phyloP scores from a whole-genome alignment of 2,888 invertebrate species.

The Kuschelorhynchus macadamiae region DNA sequence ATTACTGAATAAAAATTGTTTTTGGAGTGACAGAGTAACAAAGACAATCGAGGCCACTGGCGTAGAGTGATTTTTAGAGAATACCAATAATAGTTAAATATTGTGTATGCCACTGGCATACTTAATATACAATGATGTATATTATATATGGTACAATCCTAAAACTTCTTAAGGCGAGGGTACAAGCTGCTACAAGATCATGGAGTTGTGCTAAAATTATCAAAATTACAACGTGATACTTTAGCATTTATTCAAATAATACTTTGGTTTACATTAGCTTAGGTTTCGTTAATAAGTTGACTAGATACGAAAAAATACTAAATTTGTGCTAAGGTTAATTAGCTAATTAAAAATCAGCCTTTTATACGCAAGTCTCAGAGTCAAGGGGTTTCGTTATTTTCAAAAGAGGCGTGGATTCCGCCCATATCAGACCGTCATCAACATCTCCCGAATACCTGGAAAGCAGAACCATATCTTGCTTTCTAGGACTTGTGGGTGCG shows the following conservation, averaged over 20 bases:
- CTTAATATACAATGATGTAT: too few species aligned
- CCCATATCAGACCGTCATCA: constrained; percentile 61
- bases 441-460: constrained; percentile 58
- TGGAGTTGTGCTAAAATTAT: too few species aligned
- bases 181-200: too few species aligned
- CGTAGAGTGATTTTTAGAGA: too few species aligned
- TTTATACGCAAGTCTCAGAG: constrained; percentile 39
- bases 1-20: too few species aligned
- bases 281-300: constrained; percentile 1
- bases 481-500: constrained; percentile 64
- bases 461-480: constrained; percentile 53
- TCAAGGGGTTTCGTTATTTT: constrained; percentile 61
- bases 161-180: too few species aligned
- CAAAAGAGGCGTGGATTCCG: constrained; percentile 64
- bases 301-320: background rate
- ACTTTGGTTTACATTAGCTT: constrained; percentile 11
- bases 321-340: background rate
- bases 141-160: too few species aligned
- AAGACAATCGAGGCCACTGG: too few species aligned
- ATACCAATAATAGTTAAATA: too few species aligned
- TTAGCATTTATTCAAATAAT: constrained; percentile 1
- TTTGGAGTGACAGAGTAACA: too few species aligned
- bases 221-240: too few species aligned
- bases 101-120: too few species aligned
- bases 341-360: background rate